Conservation (phyloP, 1,140 invertebrate genomes). For the Dufourea novaeangliae region DNA sequence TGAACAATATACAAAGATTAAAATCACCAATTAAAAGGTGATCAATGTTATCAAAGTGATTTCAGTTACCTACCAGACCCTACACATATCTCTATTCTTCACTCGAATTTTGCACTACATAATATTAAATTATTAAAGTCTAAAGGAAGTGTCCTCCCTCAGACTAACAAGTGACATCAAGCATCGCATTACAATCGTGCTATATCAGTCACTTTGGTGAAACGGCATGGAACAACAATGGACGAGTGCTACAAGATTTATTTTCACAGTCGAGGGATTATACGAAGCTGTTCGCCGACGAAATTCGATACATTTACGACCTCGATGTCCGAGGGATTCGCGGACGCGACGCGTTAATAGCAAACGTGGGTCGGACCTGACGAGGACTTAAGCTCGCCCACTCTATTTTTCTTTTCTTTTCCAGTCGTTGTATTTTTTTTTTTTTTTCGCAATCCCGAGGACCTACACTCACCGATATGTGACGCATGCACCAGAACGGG, state of each 20-base stretch:
- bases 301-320: constrained; percentile 31
- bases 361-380: constrained; percentile 56
- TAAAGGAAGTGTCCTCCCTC: too few relatives aligned
- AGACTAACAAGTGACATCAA: not conserved
- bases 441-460: constrained; percentile 50
- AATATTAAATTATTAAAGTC: too few relatives aligned
- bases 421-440: not conserved
- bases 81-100: too few relatives aligned
- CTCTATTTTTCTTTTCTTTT: constrained; percentile 30
- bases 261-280: not conserved
- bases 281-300: not conserved
- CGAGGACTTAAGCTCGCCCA: constrained; percentile 57
- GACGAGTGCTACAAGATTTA: not conserved
- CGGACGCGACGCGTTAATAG: constrained; percentile 38
- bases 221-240: not conserved
- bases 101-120: too few relatives aligned
- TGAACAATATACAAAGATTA: too few relatives aligned
- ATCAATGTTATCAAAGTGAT: too few relatives aligned
- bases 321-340: constrained; percentile 12
- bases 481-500: constrained; percentile 52
- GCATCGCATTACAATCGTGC: too few relatives aligned
- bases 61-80: too few relatives aligned
- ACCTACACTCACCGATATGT: constrained; percentile 54
- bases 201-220: not conserved
- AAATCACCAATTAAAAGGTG: too few relatives aligned